Evolutionary conservation across 1,140 invertebrate genomes (phyloP).

Genomic region (Brachionus angularis): DNA sequence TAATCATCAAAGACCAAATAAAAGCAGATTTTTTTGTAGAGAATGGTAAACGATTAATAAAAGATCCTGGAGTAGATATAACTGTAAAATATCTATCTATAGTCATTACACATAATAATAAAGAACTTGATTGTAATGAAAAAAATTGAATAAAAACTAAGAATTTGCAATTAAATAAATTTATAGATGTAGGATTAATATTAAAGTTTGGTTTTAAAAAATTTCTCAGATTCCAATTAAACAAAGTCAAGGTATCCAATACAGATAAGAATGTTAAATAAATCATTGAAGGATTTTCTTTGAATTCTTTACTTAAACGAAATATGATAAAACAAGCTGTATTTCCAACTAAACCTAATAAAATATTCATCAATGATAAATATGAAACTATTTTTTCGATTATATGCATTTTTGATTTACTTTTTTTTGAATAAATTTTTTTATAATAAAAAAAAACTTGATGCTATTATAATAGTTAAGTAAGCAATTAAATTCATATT

Average conservation of each 20-base stretch:
- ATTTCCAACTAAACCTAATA: background rate
- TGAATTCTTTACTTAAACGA: background rate
- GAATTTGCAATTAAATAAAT: background rate
- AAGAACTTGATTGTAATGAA: background rate
- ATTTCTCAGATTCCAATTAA: background rate
- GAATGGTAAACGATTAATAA: background rate
- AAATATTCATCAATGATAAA: background rate
- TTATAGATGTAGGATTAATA: background rate
- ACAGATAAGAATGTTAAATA: background rate
- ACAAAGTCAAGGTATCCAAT: background rate
- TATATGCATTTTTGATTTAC: too few relatives aligned
- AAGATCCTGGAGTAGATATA: background rate
- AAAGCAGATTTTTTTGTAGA: background rate
- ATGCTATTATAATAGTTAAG: too few relatives aligned
- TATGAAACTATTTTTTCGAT: background rate
- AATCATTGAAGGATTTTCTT: background rate
- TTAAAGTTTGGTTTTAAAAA: background rate
- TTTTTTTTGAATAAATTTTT: too few relatives aligned
- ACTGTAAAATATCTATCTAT: background rate
- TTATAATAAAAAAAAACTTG: too few relatives aligned
- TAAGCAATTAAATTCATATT: too few relatives aligned
- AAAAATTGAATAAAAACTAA: background rate
- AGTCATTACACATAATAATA: background rate
- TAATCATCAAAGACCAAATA: background rate
- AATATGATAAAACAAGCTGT: background rate